phyloP scores from a whole-genome alignment of 1,140 invertebrate species.

The Zaprionus capensis region DNA sequence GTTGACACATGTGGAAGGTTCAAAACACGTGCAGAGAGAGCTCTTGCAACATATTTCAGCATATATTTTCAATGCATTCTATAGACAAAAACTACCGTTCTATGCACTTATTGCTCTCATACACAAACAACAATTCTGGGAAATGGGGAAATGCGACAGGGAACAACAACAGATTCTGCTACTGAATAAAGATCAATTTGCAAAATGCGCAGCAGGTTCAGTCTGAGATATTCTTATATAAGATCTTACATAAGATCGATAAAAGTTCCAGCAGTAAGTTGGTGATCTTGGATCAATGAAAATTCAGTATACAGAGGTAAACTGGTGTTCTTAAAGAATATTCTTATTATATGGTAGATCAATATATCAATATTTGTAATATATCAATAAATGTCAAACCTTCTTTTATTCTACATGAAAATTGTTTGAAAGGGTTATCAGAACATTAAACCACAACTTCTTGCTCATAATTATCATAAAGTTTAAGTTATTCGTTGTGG shows the following conservation, averaged over 20 bases:
- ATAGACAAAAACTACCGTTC: constrained; percentile 34
- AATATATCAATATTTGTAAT: too few relatives aligned
- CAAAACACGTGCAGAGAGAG: constrained; percentile 56
- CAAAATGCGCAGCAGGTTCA: neutral
- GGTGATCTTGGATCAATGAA: too few relatives aligned
- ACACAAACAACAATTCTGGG: neutral
- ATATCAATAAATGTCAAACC: too few relatives aligned
- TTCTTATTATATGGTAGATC: too few relatives aligned
- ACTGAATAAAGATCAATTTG: neutral
- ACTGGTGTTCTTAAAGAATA: too few relatives aligned
- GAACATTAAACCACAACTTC: too few relatives aligned
- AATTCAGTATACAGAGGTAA: too few relatives aligned
- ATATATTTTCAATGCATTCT: constrained; percentile 55
- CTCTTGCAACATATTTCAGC: constrained; percentile 43
- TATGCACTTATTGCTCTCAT: constrained; percentile 33
- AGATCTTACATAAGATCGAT: neutral
- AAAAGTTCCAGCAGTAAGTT: too few relatives aligned
- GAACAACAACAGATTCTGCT: neutral
- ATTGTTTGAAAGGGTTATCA: too few relatives aligned
- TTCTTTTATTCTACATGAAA: too few relatives aligned
- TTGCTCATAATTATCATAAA: neutral
- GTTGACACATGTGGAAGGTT: constrained; percentile 45
- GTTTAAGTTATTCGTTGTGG: neutral
- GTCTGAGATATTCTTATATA: neutral
- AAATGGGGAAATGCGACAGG: constrained; percentile 10